phyloP scores from a whole-genome alignment of 2,113 vertebrate species.

The Boulengeromyrus knoepffleri region DNA sequence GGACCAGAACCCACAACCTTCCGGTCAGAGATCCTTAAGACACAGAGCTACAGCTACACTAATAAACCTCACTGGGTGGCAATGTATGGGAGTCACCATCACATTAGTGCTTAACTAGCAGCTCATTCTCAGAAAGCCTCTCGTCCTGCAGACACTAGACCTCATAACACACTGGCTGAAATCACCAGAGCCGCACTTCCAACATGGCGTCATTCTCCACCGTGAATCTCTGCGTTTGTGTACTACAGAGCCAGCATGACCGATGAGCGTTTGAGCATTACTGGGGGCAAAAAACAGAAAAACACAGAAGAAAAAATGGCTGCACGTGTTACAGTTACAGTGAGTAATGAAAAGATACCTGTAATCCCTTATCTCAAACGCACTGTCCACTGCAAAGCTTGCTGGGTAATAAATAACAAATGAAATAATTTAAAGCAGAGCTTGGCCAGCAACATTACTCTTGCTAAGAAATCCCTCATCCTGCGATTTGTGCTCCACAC shows the following conservation, averaged over 20 bases:
- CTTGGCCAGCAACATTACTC: not conserved
- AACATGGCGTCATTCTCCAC: not conserved
- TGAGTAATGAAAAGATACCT: not conserved
- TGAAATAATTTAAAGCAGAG: not conserved
- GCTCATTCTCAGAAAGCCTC: not conserved
- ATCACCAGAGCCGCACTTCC: not conserved
- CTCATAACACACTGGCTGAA: not conserved
- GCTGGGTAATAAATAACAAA: constrained; percentile 12
- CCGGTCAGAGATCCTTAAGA: not conserved
- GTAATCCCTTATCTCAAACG: not conserved
- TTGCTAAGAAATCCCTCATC: not conserved
- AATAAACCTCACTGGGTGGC: not conserved
- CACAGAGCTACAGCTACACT: not conserved
- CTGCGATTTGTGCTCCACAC: not conserved
- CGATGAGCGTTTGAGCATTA: not conserved
- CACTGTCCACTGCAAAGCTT: not conserved
- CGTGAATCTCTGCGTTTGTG: not conserved
- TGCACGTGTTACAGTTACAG: not conserved
- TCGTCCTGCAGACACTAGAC: not conserved
- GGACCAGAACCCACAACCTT: not conserved
- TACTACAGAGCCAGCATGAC: not conserved
- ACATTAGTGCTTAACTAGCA: not conserved
- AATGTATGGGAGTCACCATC: not conserved
- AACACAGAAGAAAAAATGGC: not conserved
- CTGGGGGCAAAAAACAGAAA: not conserved